These are phyloP conservation scores for Pantherophis alleghaniensis DNA, from an alignment of 2,797 vertebrate species.

Conservation along the genomic window DNA sequence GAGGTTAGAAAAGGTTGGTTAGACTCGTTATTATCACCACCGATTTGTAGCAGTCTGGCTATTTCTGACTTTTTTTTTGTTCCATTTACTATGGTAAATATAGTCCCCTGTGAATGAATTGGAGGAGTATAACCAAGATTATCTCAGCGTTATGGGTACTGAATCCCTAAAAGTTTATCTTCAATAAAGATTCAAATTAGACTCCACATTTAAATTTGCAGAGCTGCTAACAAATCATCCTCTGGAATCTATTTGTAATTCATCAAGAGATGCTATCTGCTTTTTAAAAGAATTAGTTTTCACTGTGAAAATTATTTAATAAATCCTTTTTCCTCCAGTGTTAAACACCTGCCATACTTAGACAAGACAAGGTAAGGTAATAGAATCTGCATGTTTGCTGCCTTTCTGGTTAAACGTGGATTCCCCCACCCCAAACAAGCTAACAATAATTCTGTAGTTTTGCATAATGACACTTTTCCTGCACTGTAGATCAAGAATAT, in stretches of 20 bases:
- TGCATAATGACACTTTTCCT: not conserved
- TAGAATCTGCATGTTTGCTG: not conserved
- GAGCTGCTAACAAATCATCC: not conserved
- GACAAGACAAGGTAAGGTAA: not conserved
- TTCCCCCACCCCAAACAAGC: not conserved
- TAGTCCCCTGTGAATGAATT: not conserved
- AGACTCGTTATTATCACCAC: not conserved
- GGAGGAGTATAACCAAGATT: not conserved
- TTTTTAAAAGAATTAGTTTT: not conserved
- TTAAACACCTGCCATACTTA: not conserved
- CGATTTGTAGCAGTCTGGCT: not conserved
- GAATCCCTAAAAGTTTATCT: not conserved
- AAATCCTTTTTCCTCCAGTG: not conserved
- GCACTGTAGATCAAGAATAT: not conserved
- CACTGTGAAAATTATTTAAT: not conserved
- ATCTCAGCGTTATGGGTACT: not conserved
- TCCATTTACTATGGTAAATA: not conserved
- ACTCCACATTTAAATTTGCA: not conserved
- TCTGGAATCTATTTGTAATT: not conserved
- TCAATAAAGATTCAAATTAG: not conserved
- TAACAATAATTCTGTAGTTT: not conserved
- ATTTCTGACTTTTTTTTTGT: not conserved
- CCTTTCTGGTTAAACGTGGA: not conserved
- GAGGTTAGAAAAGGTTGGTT: not conserved
- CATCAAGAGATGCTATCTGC: not conserved